These are phyloP conservation scores for Eulemur mongoz DNA, from an alignment of 2,797 vertebrate genomes.

Conservation along the genomic window DNA sequence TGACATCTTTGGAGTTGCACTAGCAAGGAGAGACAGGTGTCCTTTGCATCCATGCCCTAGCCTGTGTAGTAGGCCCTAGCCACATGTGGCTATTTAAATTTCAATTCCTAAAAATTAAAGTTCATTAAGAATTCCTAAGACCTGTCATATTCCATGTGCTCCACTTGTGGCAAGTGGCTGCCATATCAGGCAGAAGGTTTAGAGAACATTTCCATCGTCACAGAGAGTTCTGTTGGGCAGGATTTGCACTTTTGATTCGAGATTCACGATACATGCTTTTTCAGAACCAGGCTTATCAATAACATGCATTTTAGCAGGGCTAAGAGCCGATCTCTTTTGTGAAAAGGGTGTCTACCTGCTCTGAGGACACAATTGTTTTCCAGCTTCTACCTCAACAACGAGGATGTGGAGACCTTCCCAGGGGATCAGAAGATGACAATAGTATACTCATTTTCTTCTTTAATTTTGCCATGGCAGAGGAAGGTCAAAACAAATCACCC, in stretches of 20 bases:
- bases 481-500: neutral
- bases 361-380: neutral
- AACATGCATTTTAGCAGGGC: neutral
- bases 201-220: neutral
- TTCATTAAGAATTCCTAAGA: neutral
- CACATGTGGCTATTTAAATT: neutral
- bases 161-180: neutral
- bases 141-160: neutral
- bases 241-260: neutral
- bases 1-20: neutral
- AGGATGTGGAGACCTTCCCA: neutral
- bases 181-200: neutral
- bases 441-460: conserved; percentile 70
- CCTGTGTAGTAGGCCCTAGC: neutral
- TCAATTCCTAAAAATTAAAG: neutral
- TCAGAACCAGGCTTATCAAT: conserved; percentile 24
- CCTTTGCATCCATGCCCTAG: rapidly evolving
- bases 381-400: neutral
- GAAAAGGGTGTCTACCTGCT: neutral
- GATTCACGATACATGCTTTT: neutral
- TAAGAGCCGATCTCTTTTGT: neutral
- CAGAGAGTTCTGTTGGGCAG: neutral
- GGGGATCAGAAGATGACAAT: neutral
- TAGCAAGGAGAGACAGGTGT: neutral
- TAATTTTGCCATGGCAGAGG: neutral